A percentile compares a stretch with the other conserved stretches of the same genome.
These are phyloP conservation scores for Cerastoderma edule DNA, from an alignment of 2,888 invertebrate species.

Conservation along the genomic window DNA sequence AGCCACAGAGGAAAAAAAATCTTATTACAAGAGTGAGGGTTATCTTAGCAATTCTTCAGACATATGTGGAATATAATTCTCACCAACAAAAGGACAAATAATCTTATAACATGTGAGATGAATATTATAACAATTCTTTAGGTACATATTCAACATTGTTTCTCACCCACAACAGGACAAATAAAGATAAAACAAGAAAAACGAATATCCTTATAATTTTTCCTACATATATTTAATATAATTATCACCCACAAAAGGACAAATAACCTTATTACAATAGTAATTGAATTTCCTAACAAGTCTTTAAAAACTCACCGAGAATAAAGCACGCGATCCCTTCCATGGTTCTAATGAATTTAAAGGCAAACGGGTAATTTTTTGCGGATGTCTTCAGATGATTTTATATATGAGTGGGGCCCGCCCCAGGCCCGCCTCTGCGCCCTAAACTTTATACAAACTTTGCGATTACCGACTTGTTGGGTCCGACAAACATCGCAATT, in stretches of 20 bases:
- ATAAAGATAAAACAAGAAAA: neutral
- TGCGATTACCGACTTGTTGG: slow-evolving; percentile 44
- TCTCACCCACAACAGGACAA: neutral
- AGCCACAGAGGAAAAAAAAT: no score
- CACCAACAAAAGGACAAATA: no score
- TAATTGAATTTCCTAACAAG: no score
- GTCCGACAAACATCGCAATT: slow-evolving; percentile 36
- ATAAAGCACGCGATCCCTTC: neutral
- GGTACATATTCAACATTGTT: no score
- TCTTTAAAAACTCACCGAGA: neutral
- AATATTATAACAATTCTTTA: neutral
- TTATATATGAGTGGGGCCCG: neutral
- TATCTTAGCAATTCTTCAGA: no score
- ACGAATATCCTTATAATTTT: neutral
- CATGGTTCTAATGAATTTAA: neutral
- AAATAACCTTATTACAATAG: no score
- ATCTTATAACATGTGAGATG: no score
- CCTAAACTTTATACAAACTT: slow-evolving; percentile 31
- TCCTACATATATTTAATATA: neutral
- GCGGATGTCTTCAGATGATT: neutral
- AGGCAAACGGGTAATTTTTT: neutral
- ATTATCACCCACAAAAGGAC: no score
- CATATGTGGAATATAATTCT: no score
- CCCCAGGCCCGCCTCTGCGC: neutral
- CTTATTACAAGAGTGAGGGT: no score